Evolutionary conservation across 1,140 invertebrate genomes (phyloP), one percentile per base, ranked within the genome.

Genomic region (Daktulosphaira vitifoliae): DNA sequence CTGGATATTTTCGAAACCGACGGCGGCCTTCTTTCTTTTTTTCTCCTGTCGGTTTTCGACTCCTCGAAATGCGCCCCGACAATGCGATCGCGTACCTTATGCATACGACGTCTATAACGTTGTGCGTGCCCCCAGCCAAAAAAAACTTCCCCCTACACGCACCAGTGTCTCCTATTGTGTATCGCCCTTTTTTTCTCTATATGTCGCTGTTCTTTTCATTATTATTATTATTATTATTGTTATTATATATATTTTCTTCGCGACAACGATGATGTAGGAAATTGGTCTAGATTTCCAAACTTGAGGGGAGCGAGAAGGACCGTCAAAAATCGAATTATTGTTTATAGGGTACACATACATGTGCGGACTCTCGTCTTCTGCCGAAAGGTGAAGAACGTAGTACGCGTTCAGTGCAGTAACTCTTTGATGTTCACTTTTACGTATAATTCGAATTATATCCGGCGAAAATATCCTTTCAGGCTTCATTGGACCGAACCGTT

Each of bases 391-490:
- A n/a, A 11, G 11, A 11, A 11, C 11, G n/a, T n/a, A n/a, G n/a
- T n/a, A n/a, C 5, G 5, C 5, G 5, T 6, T 11, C 5, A 5
- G 29, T 5, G 9, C 4, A 38, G 37, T 23, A 62, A 62, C 56
- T 48, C 56, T 48, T 62, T 62, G 56, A 62, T 62, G 56, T 48
- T 53, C 51, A 22, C 51, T 26, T 53, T 20, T 22, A 20, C 38
- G 39, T 59, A 59, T 44, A 59, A 44, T 44, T 13, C 39, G 39
- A 59, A 59, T 59, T 59, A 44, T 44, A 44, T 44, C 9, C 54
- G 54, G 39, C 23, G 7, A 54, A 54, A 42, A 54, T 23, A 16
- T 2, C 9, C 2, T 20, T 7, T 39, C 22, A 8, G 16, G 9
- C 39, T 2, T 25, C 23, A 20, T 16, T 20, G 16, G 39, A 46